A percentile compares a stretch with the other conserved stretches of the same genome.
phyloP scores from a whole-genome alignment of 2,113 vertebrate species.

The Rhineura floridana region DNA sequence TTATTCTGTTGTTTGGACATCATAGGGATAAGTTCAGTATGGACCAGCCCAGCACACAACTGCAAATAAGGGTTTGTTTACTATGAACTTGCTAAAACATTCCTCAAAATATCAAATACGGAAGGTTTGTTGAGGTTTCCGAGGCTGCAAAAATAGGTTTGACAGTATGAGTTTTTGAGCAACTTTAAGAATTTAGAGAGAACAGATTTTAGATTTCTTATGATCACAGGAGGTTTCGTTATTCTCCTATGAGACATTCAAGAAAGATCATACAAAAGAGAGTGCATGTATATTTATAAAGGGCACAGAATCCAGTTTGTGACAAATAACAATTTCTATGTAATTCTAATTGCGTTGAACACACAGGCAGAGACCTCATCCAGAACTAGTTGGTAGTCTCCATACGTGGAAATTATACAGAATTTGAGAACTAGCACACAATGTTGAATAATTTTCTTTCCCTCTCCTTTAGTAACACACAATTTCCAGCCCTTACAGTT shows the following conservation, averaged over 20 bases:
- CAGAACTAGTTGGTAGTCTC: too few species aligned
- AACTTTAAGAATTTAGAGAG: not conserved
- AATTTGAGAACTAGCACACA: not conserved
- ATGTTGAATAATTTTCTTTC: not conserved
- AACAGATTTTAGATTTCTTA: not conserved
- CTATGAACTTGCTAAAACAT: not conserved
- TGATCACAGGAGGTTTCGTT: not conserved
- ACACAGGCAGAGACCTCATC: too few species aligned
- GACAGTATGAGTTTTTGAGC: too few species aligned
- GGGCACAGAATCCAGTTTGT: not conserved
- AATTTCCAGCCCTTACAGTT: not conserved
- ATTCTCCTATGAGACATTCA: not conserved
- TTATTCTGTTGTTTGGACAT: not conserved
- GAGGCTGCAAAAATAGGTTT: not conserved
- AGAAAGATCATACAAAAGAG: not conserved
- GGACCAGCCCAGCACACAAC: not conserved
- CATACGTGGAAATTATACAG: not conserved
- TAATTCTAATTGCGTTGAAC: not conserved
- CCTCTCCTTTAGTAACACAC: too few species aligned
- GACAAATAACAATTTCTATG: not conserved
- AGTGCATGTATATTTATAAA: not conserved
- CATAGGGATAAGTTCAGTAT: not conserved
- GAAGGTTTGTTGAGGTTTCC: not conserved
- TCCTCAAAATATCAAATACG: not conserved
- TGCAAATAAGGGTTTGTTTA: not conserved